Evolutionary conservation across 2,797 vertebrate species (phyloP), one percentile per base, ranked within the genome.

Genomic region (Ctenopoma multispine): DNA sequence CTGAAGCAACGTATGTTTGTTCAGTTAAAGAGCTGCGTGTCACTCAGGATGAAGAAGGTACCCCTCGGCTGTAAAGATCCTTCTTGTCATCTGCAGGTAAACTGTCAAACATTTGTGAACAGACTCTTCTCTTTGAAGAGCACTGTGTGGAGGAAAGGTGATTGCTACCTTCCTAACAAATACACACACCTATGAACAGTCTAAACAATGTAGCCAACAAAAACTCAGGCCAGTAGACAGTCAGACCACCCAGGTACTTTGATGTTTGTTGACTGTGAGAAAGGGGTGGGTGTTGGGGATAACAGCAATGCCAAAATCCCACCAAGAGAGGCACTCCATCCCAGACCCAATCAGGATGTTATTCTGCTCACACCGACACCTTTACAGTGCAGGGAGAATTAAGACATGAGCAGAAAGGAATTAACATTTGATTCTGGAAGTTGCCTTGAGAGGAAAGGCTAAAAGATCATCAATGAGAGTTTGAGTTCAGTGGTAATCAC

Each of bases 301-400:
- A 69, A 75, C 12, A 75, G 77, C 31, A 57, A 81, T 49, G 81
- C 50, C 55, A 83, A 44, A 75, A 77, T 89, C 86, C 83, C 87
- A 89, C 83, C 84, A 79, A 81, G 79, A 86, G 69, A 84, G 65
- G 64, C 67, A 80, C 68, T 81, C 88, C 79, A 82, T 86, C 69
- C 40, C 51, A 68, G 55, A 80, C 69, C 66, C 70, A 85, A 92
- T 89, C 90, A 91, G 92, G 92, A 93, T 92, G 92, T 92, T 93
- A 69, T 93, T 91, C 69, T 83, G 81, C 79, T 85, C 82, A 73
- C 73, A 82, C 87, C 79, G 89, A 92, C 90, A 84, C 91, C 89
- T 89, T 86, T 79, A 87, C 77, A 80, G 50, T 75, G 63, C 62
- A 23, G 57, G 77, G 69, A 75, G 81, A 88, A 84, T 65, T 76